Evolutionary conservation across 2,113 vertebrate genomes (phyloP).

Genomic region (Mus musculus): DNA sequence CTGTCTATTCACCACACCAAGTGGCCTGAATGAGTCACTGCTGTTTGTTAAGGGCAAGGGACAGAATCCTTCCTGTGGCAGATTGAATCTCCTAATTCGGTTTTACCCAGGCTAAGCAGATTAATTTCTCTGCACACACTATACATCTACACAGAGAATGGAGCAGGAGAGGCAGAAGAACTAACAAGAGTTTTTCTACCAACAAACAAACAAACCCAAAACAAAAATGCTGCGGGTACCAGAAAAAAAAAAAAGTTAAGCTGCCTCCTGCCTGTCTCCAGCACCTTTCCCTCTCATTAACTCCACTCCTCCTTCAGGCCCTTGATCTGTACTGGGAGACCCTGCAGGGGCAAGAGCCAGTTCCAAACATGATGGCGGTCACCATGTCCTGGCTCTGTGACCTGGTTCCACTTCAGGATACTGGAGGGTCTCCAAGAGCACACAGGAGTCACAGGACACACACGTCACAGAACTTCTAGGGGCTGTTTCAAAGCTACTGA

Average conservation of each 20-base stretch:
- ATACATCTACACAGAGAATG: not conserved
- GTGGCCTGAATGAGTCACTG: constrained; percentile 36
- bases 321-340: not conserved
- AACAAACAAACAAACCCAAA: not conserved
- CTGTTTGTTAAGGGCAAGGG: not conserved
- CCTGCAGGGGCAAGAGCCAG: not conserved
- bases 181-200: not conserved
- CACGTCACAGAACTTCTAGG: not conserved
- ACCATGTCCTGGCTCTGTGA: not conserved
- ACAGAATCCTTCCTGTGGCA: constrained; percentile 58
- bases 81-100: constrained; percentile 67
- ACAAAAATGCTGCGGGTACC: not conserved
- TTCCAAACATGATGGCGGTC: not conserved
- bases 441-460: accelerated
- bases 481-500: not conserved
- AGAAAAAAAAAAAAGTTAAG: not conserved
- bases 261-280: not conserved
- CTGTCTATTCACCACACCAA: not conserved
- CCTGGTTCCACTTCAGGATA: not conserved
- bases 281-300: not conserved
- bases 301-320: not conserved
- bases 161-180: not conserved
- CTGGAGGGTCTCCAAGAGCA: not conserved
- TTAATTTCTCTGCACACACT: constrained; percentile 57
- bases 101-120: constrained; percentile 68